Percentiles rank a stretch among this genome's conserved stretches.
These are phyloP conservation scores for Macquaria australasica DNA, from an alignment of 2,113 vertebrate species.

Conservation along the genomic window DNA sequence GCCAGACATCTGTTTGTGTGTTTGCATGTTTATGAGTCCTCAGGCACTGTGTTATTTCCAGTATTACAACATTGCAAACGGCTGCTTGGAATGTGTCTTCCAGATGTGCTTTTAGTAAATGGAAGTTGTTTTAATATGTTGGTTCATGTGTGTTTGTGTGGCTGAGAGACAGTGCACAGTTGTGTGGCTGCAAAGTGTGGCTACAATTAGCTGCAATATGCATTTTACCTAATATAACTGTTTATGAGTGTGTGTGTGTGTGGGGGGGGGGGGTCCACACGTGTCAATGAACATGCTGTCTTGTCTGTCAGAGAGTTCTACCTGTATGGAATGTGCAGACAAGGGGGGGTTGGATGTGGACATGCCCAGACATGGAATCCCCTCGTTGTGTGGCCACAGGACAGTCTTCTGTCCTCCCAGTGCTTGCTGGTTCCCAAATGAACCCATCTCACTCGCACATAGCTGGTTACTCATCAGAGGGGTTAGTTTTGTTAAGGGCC, in stretches of 20 bases:
- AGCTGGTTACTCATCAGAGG: not conserved
- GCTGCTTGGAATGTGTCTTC: conserved; percentile 78
- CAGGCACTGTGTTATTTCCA: conserved; percentile 62
- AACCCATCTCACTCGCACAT: not conserved
- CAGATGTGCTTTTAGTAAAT: conserved; percentile 79
- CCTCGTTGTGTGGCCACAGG: conserved; percentile 49
- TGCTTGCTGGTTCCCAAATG: conserved; percentile 27
- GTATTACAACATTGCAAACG: conserved; percentile 53
- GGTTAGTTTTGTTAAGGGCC: not conserved
- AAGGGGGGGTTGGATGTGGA: conserved; percentile 5
- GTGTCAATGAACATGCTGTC: conserved; percentile 29
- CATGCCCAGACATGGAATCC: conserved; percentile 68
- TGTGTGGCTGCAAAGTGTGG: not conserved
- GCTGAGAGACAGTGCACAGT: not conserved
- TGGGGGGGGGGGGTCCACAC: conserved; percentile 1
- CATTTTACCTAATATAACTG: not conserved
- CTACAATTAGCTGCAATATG: not conserved
- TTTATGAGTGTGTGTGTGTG: not conserved
- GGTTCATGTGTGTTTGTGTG: not conserved
- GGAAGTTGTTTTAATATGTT: conserved; percentile 67
- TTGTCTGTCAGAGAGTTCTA: conserved; percentile 49
- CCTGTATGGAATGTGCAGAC: conserved; percentile 63
- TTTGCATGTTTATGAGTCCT: conserved; percentile 28
- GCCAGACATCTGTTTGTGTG: conserved; percentile 17
- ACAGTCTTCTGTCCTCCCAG: conserved; percentile 11